Percentiles rank a stretch among this genome's conserved stretches.
Conservation (phyloP, 1,140 invertebrate species). For the Trichonephila clavipes region DNA sequence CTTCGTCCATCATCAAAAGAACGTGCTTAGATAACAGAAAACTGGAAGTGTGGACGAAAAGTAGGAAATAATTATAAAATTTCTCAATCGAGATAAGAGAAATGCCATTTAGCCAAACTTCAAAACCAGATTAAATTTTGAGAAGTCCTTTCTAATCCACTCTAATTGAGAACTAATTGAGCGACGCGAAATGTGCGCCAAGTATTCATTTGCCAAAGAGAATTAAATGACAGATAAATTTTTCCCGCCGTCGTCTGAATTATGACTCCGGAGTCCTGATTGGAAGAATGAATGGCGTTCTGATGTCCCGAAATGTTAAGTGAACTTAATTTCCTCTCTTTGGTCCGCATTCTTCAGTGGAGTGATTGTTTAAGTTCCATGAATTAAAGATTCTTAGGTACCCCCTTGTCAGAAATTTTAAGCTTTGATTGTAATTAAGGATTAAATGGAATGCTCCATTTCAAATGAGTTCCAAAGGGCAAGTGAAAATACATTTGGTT, state of each 20-base stretch:
- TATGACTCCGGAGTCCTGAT: not conserved
- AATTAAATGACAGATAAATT: slow-evolving; percentile 9
- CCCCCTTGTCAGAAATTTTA: too few species aligned
- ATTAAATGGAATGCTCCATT: too few species aligned
- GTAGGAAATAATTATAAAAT: not conserved
- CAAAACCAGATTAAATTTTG: slow-evolving; percentile 20
- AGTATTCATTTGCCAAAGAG: not conserved
- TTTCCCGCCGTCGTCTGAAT: not conserved
- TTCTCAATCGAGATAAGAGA: not conserved
- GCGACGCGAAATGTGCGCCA: too few species aligned
- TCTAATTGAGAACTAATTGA: slow-evolving; percentile 4
- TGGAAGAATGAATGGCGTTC: not conserved
- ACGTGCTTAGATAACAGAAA: too few species aligned
- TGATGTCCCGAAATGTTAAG: not conserved
- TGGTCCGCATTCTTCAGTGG: too few species aligned
- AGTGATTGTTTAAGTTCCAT: too few species aligned
- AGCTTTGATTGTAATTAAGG: too few species aligned
- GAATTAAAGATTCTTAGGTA: too few species aligned
- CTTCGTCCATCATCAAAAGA: too few species aligned
- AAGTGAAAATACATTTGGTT: too few species aligned
- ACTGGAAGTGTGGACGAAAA: not conserved
- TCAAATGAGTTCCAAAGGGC: too few species aligned
- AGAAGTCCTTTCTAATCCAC: slow-evolving; percentile 4
- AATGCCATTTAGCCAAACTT: not conserved
- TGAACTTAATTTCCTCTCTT: too few species aligned